A percentile compares a stretch with the other conserved stretches of the same genome.
Evolutionary conservation across 2,113 vertebrate genomes (phyloP).

Genomic region (Eupsittula cactorum): DNA sequence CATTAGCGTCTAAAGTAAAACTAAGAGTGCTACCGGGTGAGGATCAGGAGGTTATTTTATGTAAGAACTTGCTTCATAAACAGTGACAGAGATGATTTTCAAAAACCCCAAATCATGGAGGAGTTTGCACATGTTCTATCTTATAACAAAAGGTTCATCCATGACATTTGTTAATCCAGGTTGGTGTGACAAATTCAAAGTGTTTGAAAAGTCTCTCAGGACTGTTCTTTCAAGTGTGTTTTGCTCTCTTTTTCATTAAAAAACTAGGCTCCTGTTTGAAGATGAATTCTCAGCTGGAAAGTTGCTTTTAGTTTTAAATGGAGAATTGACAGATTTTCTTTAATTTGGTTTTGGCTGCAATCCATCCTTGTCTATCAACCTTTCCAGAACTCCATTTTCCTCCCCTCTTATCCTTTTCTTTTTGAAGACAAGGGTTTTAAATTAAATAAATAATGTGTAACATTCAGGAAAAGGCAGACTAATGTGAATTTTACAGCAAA

Average conservation of each 20-base stretch:
- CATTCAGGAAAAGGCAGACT: slow-evolving; percentile 10
- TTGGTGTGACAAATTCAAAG: slow-evolving; percentile 12
- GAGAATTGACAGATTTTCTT: slow-evolving; percentile 37
- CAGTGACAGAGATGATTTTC: neutral
- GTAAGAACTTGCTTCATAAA: neutral
- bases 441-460: slow-evolving; percentile 41
- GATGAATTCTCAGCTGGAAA: slow-evolving; percentile 44
- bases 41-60: neutral
- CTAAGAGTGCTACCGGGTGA: neutral
- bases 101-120: neutral
- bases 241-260: slow-evolving; percentile 34
- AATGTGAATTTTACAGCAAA: slow-evolving; percentile 15
- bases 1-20: neutral
- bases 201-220: slow-evolving; percentile 32
- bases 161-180: neutral
- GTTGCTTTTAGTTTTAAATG: slow-evolving; percentile 39
- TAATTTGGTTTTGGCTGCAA: slow-evolving; percentile 21
- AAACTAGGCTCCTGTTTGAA: slow-evolving; percentile 32
- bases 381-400: neutral
- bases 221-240: slow-evolving; percentile 43
- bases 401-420: neutral
- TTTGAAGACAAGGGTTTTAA: slow-evolving; percentile 20
- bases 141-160: neutral
- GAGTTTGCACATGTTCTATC: neutral
- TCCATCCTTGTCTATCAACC: slow-evolving; percentile 16